These are phyloP conservation scores for Myocastor coypus DNA, from an alignment of 2,113 vertebrate species.

Conservation along the genomic window DNA sequence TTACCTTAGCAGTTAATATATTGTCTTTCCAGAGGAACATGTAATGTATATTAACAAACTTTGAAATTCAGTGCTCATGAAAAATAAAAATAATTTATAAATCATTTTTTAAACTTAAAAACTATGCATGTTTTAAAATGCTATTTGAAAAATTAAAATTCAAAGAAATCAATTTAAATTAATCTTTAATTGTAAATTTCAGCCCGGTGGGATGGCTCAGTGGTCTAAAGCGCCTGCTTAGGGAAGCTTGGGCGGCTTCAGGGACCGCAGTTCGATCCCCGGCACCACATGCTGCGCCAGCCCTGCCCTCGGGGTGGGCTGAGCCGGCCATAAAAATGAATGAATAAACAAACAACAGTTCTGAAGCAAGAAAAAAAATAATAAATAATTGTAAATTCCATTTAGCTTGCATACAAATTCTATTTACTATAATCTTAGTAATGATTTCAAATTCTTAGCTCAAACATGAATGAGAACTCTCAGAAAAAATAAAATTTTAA, in stretches of 20 bases:
- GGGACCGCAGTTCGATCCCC: too few species aligned
- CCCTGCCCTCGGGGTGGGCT: too few species aligned
- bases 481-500: constrained; percentile 42
- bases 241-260: too few species aligned
- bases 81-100: not conserved
- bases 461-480: constrained; percentile 52
- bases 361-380: too few species aligned
- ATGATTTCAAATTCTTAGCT: constrained; percentile 52
- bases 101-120: not conserved
- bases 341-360: too few species aligned
- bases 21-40: not conserved
- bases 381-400: too few species aligned
- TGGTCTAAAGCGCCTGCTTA: too few species aligned
- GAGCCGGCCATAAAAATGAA: too few species aligned
- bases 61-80: not conserved
- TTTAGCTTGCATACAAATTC: constrained; percentile 43
- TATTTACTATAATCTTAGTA: not conserved
- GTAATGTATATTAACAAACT: not conserved
- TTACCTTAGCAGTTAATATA: constrained; percentile 14
- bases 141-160: constrained; percentile 47
- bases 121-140: constrained; percentile 43
- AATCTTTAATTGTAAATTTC: constrained; percentile 27
- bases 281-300: too few species aligned
- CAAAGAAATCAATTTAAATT: not conserved
- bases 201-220: too few species aligned